These are phyloP conservation scores for Tokudaia muenninki DNA, from an alignment of 2,797 vertebrate species.

Conservation along the genomic window DNA sequence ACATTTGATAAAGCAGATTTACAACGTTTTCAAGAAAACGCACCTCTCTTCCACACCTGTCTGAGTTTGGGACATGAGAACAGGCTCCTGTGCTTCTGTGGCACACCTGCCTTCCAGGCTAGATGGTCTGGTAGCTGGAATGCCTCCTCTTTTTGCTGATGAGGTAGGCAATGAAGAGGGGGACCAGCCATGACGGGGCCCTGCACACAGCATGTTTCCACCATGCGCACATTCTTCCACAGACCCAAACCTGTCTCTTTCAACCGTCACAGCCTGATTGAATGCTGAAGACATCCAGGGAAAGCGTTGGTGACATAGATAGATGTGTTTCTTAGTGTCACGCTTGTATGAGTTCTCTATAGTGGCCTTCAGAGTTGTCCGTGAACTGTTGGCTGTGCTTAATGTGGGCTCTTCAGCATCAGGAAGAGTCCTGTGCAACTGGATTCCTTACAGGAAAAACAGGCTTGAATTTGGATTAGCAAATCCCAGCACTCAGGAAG, in stretches of 20 bases:
- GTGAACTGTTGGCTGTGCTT: conserved; percentile 86
- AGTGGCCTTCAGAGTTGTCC: conserved; percentile 91
- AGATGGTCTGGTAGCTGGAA: conserved; percentile 98
- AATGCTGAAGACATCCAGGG: conserved; percentile 93
- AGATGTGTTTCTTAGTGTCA: conserved; percentile 90
- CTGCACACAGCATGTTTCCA: conserved; percentile 95
- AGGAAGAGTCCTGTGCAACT: conserved; percentile 78
- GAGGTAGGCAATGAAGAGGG: conserved; percentile 97
- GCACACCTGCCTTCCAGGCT: conserved; percentile 83
- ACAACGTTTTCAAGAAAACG: conserved; percentile 84
- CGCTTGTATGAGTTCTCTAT: conserved; percentile 95
- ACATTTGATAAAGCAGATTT: conserved; percentile 89
- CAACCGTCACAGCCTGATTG: conserved; percentile 94
- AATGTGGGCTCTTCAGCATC: conserved; percentile 85
- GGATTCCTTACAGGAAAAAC: conserved; percentile 86
- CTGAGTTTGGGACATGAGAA: conserved; percentile 79
- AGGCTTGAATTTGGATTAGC: conserved; percentile 83
- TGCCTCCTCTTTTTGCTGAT: conserved; percentile 97
- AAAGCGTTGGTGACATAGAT: conserved; percentile 81
- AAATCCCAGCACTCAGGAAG: background rate
- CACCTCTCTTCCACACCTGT: conserved; percentile 81
- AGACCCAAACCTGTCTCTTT: conserved; percentile 91
- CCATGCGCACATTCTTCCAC: conserved; percentile 95
- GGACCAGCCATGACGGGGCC: conserved; percentile 95
- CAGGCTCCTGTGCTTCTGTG: conserved; percentile 79